These are phyloP conservation scores for Brachylomia viminalis DNA, from an alignment of 2,888 invertebrate species.

Conservation along the genomic window DNA sequence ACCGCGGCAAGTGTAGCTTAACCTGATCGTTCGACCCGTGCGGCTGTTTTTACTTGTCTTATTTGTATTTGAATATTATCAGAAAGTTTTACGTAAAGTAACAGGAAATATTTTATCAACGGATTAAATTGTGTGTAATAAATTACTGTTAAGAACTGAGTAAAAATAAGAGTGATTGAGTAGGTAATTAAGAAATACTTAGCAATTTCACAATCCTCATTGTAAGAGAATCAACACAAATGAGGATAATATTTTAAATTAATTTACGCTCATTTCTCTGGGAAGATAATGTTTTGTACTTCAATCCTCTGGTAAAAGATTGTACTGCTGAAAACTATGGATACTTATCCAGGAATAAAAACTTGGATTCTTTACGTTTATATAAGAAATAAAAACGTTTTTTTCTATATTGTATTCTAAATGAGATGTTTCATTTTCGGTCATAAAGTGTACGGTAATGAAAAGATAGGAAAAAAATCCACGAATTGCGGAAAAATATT, in stretches of 20 bases:
- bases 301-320: conserved; percentile 3
- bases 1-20: too few species aligned
- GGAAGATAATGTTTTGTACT: neutral
- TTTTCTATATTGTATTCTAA: too few species aligned
- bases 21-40: too few species aligned
- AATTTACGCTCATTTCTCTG: conserved; percentile 44
- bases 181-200: conserved; percentile 58
- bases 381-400: too few species aligned
- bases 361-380: too few species aligned
- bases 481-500: too few species aligned
- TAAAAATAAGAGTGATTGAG: conserved; percentile 51
- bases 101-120: neutral
- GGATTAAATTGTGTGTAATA: conserved; percentile 1
- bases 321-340: too few species aligned
- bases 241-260: conserved; percentile 53
- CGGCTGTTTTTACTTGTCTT: too few species aligned
- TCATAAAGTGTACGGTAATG: too few species aligned
- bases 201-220: conserved; percentile 51
- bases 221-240: conserved; percentile 43
- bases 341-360: too few species aligned
- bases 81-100: neutral
- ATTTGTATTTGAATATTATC: neutral
- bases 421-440: too few species aligned
- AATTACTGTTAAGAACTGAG: conserved; percentile 21
- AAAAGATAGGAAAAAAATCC: too few species aligned